Conservation (phyloP, 2,797 vertebrate species). For the Hoplostethus mediterraneus region DNA sequence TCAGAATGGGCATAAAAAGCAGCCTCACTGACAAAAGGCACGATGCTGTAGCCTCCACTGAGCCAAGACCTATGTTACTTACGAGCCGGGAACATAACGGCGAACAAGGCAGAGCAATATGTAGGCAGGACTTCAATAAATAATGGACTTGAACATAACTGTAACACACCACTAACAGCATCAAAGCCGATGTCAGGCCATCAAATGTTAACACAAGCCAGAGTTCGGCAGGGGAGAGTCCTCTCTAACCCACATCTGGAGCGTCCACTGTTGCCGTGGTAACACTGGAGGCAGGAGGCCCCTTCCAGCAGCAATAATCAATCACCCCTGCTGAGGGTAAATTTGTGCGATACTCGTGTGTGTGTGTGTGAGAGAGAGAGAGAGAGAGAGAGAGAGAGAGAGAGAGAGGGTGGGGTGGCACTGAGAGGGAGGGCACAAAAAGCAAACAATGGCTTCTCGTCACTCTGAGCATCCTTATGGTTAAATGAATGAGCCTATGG, state of each 20-base stretch:
- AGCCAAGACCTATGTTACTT: background rate
- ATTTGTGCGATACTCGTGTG: constrained; percentile 61
- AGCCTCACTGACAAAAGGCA: background rate
- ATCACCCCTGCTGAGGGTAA: constrained; percentile 71
- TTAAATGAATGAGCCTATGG: constrained; percentile 61
- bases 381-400: background rate
- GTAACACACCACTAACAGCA: constrained; percentile 21
- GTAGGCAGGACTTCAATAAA: constrained; percentile 40
- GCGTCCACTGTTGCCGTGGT: constrained; percentile 74
- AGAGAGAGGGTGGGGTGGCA: constrained; percentile 5
- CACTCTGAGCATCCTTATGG: constrained; percentile 36
- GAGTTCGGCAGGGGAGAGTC: constrained; percentile 19
- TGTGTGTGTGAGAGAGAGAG: constrained; percentile 23
- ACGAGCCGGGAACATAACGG: constrained; percentile 16
- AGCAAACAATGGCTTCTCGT: constrained; percentile 66
- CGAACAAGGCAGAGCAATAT: constrained; percentile 6
- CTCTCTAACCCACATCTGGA: constrained; percentile 60
- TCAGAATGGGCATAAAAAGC: background rate
- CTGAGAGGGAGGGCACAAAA: constrained; percentile 47
- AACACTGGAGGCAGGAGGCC: constrained; percentile 64
- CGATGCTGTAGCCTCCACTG: background rate
- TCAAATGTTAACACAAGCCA: constrained; percentile 49
- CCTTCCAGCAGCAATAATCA: constrained; percentile 70
- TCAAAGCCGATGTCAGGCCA: constrained; percentile 43
- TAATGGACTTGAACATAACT: constrained; percentile 46